These are phyloP conservation scores for Diachasmimorpha longicaudata DNA, from an alignment of 1,140 invertebrate species.

Conservation along the genomic window DNA sequence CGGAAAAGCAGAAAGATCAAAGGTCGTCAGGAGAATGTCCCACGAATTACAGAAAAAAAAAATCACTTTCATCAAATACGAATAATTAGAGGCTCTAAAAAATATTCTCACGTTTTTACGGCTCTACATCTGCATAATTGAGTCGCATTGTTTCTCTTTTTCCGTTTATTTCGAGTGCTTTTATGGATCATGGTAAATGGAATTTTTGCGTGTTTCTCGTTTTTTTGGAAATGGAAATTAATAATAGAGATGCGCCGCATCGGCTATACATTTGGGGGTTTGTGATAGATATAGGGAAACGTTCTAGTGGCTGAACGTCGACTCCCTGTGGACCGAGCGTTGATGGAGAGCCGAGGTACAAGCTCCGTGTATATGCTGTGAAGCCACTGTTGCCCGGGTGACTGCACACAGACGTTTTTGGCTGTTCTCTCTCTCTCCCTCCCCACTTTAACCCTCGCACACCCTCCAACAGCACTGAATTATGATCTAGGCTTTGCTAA, in stretches of 20 bases:
- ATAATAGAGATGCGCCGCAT: constrained; percentile 42
- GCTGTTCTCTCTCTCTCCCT: neutral
- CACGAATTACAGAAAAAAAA: neutral
- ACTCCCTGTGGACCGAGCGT: constrained; percentile 44
- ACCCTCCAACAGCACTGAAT: constrained; percentile 40
- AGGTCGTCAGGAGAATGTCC: neutral
- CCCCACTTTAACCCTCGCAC: neutral
- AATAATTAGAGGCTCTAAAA: neutral
- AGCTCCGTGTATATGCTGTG: neutral
- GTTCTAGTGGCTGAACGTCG: constrained; percentile 15
- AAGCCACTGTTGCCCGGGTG: neutral
- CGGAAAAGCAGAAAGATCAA: too few relatives aligned
- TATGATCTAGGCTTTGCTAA: constrained; percentile 47
- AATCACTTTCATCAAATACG: neutral
- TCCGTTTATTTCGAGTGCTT: neutral
- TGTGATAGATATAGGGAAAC: neutral
- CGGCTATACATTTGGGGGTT: constrained; percentile 33
- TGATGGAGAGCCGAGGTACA: constrained; percentile 41
- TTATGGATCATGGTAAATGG: neutral
- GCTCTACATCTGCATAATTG: neutral
- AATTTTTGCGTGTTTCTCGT: neutral
- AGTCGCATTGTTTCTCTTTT: neutral
- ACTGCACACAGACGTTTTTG: constrained; percentile 4
- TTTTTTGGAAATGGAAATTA: constrained; percentile 40
- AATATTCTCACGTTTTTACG: neutral